These are phyloP conservation scores for Jaculus jaculus DNA, from an alignment of 2,113 vertebrate genomes.

Conservation along the genomic window DNA sequence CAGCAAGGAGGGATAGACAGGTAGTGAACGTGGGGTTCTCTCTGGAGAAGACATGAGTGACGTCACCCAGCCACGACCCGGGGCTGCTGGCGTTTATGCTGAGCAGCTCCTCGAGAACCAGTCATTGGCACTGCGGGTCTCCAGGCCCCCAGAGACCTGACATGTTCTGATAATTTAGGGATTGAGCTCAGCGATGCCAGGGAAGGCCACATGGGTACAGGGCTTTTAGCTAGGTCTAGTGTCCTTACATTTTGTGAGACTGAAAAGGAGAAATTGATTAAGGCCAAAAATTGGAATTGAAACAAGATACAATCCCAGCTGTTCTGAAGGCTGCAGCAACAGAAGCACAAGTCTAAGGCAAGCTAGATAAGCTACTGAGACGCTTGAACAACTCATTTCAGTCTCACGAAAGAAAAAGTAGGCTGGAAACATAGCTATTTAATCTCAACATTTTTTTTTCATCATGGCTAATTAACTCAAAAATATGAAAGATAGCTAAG, in stretches of 20 bases:
- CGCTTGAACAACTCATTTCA: no score
- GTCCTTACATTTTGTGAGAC: background rate
- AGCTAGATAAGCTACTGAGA: no score
- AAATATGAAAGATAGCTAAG: no score
- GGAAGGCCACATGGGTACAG: accelerated
- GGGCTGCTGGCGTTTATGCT: no score
- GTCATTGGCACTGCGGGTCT: no score
- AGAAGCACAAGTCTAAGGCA: no score
- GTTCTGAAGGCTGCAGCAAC: no score
- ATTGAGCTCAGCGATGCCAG: background rate
- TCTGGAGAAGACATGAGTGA: background rate
- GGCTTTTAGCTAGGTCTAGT: background rate
- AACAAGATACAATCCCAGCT: background rate
- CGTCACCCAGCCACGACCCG: background rate
- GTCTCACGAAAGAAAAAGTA: no score
- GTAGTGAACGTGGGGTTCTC: background rate
- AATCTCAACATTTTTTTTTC: no score
- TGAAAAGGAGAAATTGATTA: background rate
- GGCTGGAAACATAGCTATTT: no score
- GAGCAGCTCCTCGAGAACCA: accelerated
- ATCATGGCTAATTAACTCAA: no score
- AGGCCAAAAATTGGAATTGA: slow-evolving; percentile 4
- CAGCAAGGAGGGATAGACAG: background rate
- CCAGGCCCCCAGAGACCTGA: background rate
- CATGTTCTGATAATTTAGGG: background rate